A percentile compares a stretch with the other conserved stretches of the same genome.
Evolutionary conservation across 1,140 invertebrate species (phyloP).

Genomic region (Drosophila kanapiae): DNA sequence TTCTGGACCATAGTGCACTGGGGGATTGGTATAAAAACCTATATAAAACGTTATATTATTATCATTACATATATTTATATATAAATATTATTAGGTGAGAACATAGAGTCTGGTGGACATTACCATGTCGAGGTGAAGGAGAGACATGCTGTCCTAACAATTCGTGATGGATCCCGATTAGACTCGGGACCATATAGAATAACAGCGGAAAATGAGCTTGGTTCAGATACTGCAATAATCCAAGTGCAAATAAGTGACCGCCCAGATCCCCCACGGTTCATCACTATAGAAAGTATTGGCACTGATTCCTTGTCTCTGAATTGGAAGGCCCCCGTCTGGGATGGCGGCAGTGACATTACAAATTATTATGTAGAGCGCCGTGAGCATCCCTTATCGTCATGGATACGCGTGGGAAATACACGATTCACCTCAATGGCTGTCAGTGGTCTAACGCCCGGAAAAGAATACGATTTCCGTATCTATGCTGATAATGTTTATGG

Average conservation of each 20-base stretch:
- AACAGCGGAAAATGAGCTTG: slow-evolving; percentile 97
- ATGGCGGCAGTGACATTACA: slow-evolving; percentile 97
- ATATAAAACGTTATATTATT: neutral
- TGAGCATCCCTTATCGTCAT: slow-evolving; percentile 96
- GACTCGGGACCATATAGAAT: slow-evolving; percentile 98
- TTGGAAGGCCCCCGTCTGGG: slow-evolving; percentile 97
- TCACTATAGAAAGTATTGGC: slow-evolving; percentile 93
- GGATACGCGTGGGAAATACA: slow-evolving; percentile 98
- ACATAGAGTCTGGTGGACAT: slow-evolving; percentile 96
- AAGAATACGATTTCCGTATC: slow-evolving; percentile 98
- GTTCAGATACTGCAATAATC: slow-evolving; percentile 96
- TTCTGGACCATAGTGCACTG: no score
- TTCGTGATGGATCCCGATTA: slow-evolving; percentile 95
- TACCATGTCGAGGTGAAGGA: slow-evolving; percentile 94
- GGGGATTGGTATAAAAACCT: no score
- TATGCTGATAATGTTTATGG: slow-evolving; percentile 99
- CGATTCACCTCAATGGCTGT: slow-evolving; percentile 97
- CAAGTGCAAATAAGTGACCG: slow-evolving; percentile 98
- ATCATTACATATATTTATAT: neutral
- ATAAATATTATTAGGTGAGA: slow-evolving; percentile 89
- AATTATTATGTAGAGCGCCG: slow-evolving; percentile 98
- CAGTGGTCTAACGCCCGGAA: slow-evolving; percentile 93
- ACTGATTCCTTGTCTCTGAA: slow-evolving; percentile 94
- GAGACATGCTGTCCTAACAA: slow-evolving; percentile 96
- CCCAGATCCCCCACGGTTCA: slow-evolving; percentile 98